Percentiles rank a stretch among this genome's conserved stretches.
Conservation (phyloP, 2,113 vertebrate genomes). For the Laterallus jamaicensis region DNA sequence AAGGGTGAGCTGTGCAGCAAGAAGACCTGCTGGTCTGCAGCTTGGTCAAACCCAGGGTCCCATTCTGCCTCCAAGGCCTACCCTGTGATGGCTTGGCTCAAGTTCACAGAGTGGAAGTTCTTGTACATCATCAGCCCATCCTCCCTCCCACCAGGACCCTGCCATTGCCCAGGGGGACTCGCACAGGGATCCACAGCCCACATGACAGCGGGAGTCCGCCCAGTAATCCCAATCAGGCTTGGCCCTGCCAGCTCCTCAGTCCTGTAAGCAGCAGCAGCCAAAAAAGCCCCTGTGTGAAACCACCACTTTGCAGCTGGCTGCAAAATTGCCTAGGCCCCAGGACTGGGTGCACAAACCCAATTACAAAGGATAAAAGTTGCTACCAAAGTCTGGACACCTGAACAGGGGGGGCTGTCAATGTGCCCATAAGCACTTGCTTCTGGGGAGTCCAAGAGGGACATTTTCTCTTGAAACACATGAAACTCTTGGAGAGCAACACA, state of each 20-base stretch:
- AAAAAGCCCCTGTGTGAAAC: neutral
- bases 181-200: neutral
- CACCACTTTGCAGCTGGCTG: neutral
- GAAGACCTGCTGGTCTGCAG: neutral
- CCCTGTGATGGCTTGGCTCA: neutral
- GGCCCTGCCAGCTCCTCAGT: neutral
- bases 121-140: neutral
- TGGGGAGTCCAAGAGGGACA: neutral
- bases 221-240: neutral
- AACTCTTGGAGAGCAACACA: neutral
- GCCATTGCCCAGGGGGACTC: neutral
- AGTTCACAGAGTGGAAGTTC: neutral
- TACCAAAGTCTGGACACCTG: neutral
- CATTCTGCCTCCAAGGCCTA: neutral
- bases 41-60: neutral
- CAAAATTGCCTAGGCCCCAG: neutral
- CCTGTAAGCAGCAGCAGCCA: neutral
- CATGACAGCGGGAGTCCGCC: neutral
- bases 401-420: accelerated
- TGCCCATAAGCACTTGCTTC: neutral
- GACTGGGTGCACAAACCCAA: neutral
- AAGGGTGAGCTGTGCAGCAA: neutral
- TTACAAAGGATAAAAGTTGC: neutral
- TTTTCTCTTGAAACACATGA: neutral
- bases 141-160: neutral